Percentiles rank a stretch among this genome's conserved stretches.
These are phyloP conservation scores for Anser brachyrhynchus DNA, from an alignment of 2,113 vertebrate genomes.

Conservation along the genomic window DNA sequence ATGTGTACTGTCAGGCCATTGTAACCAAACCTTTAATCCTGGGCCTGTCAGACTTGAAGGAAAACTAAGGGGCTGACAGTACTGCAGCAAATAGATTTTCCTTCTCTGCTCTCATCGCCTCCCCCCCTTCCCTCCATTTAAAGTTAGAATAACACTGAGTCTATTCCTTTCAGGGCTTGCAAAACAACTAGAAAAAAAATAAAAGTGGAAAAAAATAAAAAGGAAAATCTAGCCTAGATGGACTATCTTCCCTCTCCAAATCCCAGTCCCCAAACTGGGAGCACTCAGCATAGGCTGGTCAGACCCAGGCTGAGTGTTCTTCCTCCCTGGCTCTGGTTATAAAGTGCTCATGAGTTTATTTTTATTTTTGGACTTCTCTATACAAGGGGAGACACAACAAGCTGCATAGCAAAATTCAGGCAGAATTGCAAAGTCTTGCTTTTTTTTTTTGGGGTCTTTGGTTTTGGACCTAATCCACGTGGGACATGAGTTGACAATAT, in stretches of 20 bases:
- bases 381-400: not conserved
- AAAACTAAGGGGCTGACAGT: slow-evolving; percentile 56
- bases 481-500: not conserved
- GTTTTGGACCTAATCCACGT: not conserved
- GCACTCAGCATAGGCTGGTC: not conserved
- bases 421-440: not conserved
- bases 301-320: not conserved
- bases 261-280: not conserved
- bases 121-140: slow-evolving; percentile 41
- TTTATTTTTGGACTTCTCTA: not conserved
- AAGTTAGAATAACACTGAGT: slow-evolving; percentile 39
- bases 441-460: not conserved
- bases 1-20: slow-evolving; percentile 68
- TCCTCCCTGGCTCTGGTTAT: not conserved
- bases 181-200: not conserved
- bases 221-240: not conserved
- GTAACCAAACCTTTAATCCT: slow-evolving; percentile 66
- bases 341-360: not conserved
- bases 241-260: not conserved
- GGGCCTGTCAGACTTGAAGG: slow-evolving; percentile 59
- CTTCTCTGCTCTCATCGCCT: slow-evolving; percentile 56
- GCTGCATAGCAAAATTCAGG: not conserved
- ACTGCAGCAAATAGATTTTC: slow-evolving; percentile 53
- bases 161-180: slow-evolving; percentile 55
- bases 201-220: accelerated